Conservation (phyloP, 2,888 invertebrate species). For the Aromia moschata region DNA sequence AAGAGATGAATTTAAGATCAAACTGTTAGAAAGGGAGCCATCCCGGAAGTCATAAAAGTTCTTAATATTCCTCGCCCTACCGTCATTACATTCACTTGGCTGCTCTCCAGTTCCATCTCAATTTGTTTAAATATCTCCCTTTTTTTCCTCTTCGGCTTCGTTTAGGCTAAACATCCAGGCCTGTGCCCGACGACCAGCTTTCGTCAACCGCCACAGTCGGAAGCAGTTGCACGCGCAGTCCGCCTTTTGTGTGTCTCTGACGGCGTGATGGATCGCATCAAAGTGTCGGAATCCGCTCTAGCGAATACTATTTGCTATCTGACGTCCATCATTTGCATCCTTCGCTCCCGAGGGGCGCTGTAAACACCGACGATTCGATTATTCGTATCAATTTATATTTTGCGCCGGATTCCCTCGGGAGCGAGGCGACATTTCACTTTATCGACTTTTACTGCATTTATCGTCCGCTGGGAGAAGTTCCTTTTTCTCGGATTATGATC, state of each 20-base stretch:
- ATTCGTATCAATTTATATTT: constrained; percentile 16
- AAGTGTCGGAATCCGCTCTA: constrained; percentile 36
- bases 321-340: constrained; percentile 40
- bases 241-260: constrained; percentile 43
- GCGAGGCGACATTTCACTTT: constrained; percentile 13
- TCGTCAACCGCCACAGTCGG: constrained; percentile 30
- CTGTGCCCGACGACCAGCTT: constrained; percentile 3
- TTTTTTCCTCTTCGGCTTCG: neutral
- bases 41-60: neutral
- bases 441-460: constrained; percentile 8
- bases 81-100: neutral
- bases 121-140: neutral
- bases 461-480: neutral
- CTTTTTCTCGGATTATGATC: too few relatives aligned
- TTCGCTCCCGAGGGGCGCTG: constrained; percentile 16
- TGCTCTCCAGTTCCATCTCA: neutral
- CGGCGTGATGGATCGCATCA: constrained; percentile 42
- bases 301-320: constrained; percentile 36
- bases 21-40: neutral
- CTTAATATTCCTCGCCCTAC: neutral
- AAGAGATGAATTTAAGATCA: too few relatives aligned
- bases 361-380: constrained; percentile 23
- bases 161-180: neutral
- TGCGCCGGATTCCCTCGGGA: constrained; percentile 4
- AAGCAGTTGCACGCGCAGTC: constrained; percentile 32